Evolutionary conservation across 2,888 invertebrate species (phyloP), one percentile per base, ranked within the genome.

Genomic region (Melinaea marsaeus): DNA sequence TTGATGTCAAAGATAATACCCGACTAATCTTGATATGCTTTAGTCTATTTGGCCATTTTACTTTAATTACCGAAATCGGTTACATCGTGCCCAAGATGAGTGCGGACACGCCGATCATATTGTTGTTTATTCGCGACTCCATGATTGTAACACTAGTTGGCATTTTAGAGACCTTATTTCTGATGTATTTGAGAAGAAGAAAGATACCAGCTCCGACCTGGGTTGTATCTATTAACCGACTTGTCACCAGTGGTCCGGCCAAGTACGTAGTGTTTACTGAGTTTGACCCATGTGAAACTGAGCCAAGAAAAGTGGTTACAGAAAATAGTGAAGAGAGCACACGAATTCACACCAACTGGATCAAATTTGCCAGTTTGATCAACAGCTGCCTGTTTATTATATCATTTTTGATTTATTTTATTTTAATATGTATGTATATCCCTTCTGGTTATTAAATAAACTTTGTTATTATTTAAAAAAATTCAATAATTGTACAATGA

Each of bases 41-140:
- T 55, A 93, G 93, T 75, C 85, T 94, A n/a, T 86, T 93, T 55
- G 91, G 91, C 11, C 94, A 94, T 74, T 91, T 93, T 63, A 76
- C 91, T 34, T 92, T 92, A 74, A 79, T 94, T 1, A 92, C 92
- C 56, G 92, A 93, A 77, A 80, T 94, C 13, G 91, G 92, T 13
- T 93, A 92, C 83, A 83, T 90, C 62, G 80, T 94, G 47, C 94
- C 94, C 2, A 86, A 91, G 65, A 92, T 92, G 74, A 93, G 94
- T 62, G 80, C 88, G 1, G 91, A 90, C 22, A 86, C 92, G 37
- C 94, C 94, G 1, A 88, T 92, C 62, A 85, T 94, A 64, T 70
- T 90, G 64, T 71, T 88, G 61, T 90, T 90, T 63, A 72, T 90
- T 2, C 81, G 89, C 32, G 90, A 90, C 68, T 90, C 90, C 1